phyloP scores from a whole-genome alignment of 1,140 invertebrate species.

The Saccostrea cuccullata region DNA sequence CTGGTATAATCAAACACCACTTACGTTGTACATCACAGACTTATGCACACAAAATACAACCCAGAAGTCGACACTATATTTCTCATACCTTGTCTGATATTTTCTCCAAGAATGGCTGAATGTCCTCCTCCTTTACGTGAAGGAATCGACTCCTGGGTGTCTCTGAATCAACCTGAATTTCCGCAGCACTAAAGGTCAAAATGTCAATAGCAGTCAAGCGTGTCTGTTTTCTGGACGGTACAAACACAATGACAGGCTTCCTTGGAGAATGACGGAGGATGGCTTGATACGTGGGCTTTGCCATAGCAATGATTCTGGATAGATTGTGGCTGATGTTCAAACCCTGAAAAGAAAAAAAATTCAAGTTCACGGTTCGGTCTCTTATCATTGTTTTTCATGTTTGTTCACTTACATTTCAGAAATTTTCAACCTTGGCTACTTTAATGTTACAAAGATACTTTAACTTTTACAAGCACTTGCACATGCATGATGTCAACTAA shows the following conservation, averaged over 20 bases:
- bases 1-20: too few species aligned
- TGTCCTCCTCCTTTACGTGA: conserved; percentile 87
- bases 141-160: conserved; percentile 85
- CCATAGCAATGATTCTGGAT: conserved; percentile 96
- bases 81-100: conserved; percentile 88
- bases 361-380: too few species aligned
- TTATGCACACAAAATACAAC: background rate
- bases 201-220: conserved; percentile 96
- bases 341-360: conserved; percentile 82
- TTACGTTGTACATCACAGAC: background rate
- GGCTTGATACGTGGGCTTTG: conserved; percentile 97
- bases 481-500: too few species aligned
- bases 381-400: background rate
- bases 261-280: conserved; percentile 92
- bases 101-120: conserved; percentile 91
- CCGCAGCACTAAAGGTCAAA: conserved; percentile 94
- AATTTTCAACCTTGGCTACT: too few species aligned
- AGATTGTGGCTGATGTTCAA: conserved; percentile 99
- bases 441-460: too few species aligned
- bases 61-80: background rate
- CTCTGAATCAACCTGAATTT: conserved; percentile 85
- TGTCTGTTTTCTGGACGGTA: conserved; percentile 95
- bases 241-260: conserved; percentile 97
- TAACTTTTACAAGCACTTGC: too few species aligned
- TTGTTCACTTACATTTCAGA: too few species aligned